Conservation (phyloP, 2,797 vertebrate species). For the Artibeus jamaicensis region DNA sequence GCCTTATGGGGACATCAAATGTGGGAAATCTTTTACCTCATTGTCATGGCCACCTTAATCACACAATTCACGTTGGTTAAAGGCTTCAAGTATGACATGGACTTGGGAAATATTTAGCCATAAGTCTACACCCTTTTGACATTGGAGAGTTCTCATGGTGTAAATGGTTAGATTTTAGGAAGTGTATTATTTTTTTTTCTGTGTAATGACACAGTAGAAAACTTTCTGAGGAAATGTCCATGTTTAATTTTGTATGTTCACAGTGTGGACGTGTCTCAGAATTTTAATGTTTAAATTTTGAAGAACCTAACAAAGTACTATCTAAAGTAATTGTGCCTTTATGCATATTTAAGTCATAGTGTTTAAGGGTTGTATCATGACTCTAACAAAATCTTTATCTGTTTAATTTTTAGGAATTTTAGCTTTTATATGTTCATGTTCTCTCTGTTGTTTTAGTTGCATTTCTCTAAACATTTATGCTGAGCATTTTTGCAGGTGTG, state of each 20-base stretch:
- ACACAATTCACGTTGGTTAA: background rate
- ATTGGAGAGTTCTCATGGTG: background rate
- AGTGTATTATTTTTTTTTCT: background rate
- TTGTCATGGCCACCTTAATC: background rate
- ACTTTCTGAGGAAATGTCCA: background rate
- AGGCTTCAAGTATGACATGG: background rate
- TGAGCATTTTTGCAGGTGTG: background rate
- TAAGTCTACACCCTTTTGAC: background rate
- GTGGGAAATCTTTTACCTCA: background rate
- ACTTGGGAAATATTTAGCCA: background rate
- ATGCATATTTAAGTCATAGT: background rate
- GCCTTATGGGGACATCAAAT: background rate
- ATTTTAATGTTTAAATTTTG: background rate
- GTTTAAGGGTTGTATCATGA: background rate
- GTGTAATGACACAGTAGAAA: background rate
- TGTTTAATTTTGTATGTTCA: background rate
- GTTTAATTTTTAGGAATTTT: background rate
- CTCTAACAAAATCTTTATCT: background rate
- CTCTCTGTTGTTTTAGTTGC: background rate
- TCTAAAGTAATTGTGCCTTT: background rate
- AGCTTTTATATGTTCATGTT: background rate
- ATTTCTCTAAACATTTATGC: background rate
- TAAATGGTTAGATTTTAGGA: background rate
- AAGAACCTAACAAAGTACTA: background rate
- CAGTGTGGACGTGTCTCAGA: background rate